A percentile compares a stretch with the other conserved stretches of the same genome.
These are phyloP conservation scores for Lepisosteus oculatus DNA, from an alignment of 2,113 vertebrate genomes.

Conservation along the genomic window DNA sequence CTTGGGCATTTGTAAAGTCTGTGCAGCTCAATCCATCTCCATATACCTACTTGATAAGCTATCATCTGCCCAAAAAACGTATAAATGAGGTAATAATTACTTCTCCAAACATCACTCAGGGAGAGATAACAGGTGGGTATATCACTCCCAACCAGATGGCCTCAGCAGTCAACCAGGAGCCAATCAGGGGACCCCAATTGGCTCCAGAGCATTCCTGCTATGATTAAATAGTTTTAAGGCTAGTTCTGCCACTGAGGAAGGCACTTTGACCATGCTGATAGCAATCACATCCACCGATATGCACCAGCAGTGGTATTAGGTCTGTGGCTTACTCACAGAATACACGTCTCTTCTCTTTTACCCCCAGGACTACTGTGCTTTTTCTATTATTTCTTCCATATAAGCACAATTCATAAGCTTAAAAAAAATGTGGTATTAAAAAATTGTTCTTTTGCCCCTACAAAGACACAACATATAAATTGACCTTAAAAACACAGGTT, in stretches of 20 bases:
- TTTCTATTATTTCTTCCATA: constrained; percentile 45
- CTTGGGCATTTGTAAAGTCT: constrained; percentile 40
- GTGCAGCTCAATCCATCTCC: constrained; percentile 39
- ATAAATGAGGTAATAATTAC: constrained; percentile 76
- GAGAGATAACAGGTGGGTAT: constrained; percentile 68
- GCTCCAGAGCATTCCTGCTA: constrained; percentile 60
- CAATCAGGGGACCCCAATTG: constrained; percentile 68
- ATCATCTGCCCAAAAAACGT: constrained; percentile 45
- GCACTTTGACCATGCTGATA: constrained; percentile 65
- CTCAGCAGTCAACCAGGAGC: constrained; percentile 58
- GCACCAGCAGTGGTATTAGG: constrained; percentile 38
- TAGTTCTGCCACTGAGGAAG: constrained; percentile 50
- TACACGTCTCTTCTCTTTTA: constrained; percentile 52
- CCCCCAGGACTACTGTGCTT: constrained; percentile 37
- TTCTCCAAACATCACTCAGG: constrained; percentile 65
- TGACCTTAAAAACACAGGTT: no score
- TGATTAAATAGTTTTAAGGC: constrained; percentile 73
- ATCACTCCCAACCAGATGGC: constrained; percentile 71
- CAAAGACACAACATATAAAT: no score
- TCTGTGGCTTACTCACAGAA: constrained; percentile 43
- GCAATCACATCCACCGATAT: constrained; percentile 65
- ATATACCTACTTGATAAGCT: constrained; percentile 49
- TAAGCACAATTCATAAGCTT: constrained; percentile 37
- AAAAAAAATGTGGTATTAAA: no score
- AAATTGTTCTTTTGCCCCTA: no score